A percentile compares a stretch with the other conserved stretches of the same genome.
Conservation (phyloP, 2,888 invertebrate genomes). For the Melangyna quadrimaculata region DNA sequence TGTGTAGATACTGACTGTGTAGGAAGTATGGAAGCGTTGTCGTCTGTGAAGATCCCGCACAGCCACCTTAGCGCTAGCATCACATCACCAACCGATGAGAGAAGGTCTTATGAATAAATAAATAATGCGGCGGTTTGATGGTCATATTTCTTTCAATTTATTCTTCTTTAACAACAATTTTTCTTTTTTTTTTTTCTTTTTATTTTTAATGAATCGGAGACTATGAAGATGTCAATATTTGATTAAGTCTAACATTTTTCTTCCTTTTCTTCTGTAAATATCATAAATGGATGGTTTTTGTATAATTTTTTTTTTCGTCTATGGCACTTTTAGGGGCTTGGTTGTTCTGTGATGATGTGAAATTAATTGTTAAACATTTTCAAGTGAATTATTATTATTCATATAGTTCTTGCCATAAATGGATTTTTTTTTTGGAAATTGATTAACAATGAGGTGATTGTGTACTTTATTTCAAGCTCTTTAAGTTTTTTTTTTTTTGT, state of each 20-base stretch:
- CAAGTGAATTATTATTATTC: slow-evolving; percentile 32
- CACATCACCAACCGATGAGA: slow-evolving; percentile 21
- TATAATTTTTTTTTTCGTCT: background rate
- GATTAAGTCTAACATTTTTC: slow-evolving; percentile 63
- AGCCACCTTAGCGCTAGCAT: background rate
- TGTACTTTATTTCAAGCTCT: slow-evolving; percentile 1
- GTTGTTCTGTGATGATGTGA: slow-evolving; percentile 47
- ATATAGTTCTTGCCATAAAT: background rate
- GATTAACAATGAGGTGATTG: slow-evolving; percentile 18
- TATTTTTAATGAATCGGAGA: slow-evolving; percentile 63
- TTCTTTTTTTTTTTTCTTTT: background rate
- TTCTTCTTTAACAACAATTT: background rate
- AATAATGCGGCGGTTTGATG: slow-evolving; percentile 59
- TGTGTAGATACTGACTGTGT: no score
- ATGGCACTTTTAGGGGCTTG: slow-evolving; percentile 5
- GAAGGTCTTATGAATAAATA: slow-evolving; percentile 58
- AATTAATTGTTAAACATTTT: slow-evolving; percentile 57
- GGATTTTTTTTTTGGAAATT: background rate
- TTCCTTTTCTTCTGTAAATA: slow-evolving; percentile 5
- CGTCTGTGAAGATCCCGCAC: background rate
- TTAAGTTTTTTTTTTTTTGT: background rate
- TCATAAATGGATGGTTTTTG: slow-evolving; percentile 31
- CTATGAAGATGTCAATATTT: slow-evolving; percentile 72
- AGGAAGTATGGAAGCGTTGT: slow-evolving; percentile 1
- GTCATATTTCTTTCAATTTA: slow-evolving; percentile 66